Base-by-base conservation (phyloP, 2,888 invertebrate genomes). In the Branchellion lobata region DNA sequence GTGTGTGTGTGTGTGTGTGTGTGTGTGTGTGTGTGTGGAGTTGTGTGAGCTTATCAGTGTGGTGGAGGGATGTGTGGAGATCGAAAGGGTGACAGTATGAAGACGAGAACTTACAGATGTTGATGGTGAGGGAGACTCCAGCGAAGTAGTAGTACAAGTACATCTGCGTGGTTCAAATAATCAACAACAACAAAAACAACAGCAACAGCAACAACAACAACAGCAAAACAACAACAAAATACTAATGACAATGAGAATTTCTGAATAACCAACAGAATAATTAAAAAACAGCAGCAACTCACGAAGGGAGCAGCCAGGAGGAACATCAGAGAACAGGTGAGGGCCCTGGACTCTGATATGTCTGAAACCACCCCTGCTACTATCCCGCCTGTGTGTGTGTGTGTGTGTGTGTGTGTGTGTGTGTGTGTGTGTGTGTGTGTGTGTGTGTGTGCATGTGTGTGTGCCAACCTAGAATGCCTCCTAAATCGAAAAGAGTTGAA, bases 281-380 rank as follows among this genome's bases (percentile, higher is more conserved):
- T n/a, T n/a, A n/a, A 40, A 8, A 5, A 40, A 8, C 40, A 40
- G 5, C 40, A 40, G 5, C 21, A n/a, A 83, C 84, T 80, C 88
- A 95, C 95, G 89, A 92, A 90, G 29, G 96, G 96, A 76, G 93
- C 92, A 29, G 94, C 92, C 0, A 92, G 85, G 21, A 91, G 85
- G 80, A 96, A 89, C 93, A 96, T 94, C 0, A 89, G 90, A 18
- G 91, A 90, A 86, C 96, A 97, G 0, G 94, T 94, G n/a, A 92
- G 89, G 0, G 95, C 97, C 81, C 94, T 92, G 90, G 93, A 93
- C 47, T 92, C 92, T 31, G 90, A 91, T 83, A 91, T 90, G 89
- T 97, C 97, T 1, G 94, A 93, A 21, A 96, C 87, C 65, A 92
- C 89, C 0, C 97, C 97, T 0, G 96, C 96, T 53, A 92, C 88